Percentiles rank a stretch among this genome's conserved stretches.
These are phyloP conservation scores for Semnornis frantzii DNA, from an alignment of 2,113 vertebrate genomes.

Conservation along the genomic window DNA sequence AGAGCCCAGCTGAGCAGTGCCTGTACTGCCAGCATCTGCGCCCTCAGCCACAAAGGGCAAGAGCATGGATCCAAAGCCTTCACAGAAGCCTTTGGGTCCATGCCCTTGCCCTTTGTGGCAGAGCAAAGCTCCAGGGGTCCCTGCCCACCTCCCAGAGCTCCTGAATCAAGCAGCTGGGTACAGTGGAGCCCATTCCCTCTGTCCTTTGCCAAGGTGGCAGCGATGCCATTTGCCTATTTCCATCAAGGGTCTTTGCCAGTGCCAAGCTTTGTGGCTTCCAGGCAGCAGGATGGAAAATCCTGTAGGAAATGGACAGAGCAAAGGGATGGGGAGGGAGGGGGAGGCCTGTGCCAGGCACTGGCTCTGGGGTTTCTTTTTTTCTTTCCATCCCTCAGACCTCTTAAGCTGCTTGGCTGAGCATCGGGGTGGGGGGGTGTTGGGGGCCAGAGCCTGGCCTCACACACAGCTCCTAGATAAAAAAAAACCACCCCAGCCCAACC, in stretches of 20 bases:
- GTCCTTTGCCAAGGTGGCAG: background rate
- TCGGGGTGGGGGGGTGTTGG: too few relatives aligned
- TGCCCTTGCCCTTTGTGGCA: background rate
- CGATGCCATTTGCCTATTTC: accelerated
- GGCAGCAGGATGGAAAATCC: accelerated
- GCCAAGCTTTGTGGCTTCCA: background rate
- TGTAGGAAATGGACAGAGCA: background rate
- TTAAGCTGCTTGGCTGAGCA: too few relatives aligned
- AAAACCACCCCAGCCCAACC: background rate
- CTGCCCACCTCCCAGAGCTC: background rate
- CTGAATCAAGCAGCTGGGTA: accelerated
- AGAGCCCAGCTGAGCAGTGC: too few relatives aligned
- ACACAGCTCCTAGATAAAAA: too few relatives aligned
- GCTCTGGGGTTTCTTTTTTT: too few relatives aligned
- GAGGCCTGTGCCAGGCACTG: background rate
- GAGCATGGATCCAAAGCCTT: too few relatives aligned
- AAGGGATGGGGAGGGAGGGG: accelerated
- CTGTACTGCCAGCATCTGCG: accelerated
- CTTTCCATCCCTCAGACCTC: too few relatives aligned
- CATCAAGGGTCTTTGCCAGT: background rate
- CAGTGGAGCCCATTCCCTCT: background rate
- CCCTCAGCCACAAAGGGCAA: too few relatives aligned
- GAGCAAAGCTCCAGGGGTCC: too few relatives aligned
- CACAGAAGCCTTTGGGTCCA: too few relatives aligned
- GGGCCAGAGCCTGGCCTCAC: too few relatives aligned